Percentiles rank a stretch among this genome's conserved stretches.
phyloP scores from a whole-genome alignment of 2,888 invertebrate species.

The Invenusta paracnida region DNA sequence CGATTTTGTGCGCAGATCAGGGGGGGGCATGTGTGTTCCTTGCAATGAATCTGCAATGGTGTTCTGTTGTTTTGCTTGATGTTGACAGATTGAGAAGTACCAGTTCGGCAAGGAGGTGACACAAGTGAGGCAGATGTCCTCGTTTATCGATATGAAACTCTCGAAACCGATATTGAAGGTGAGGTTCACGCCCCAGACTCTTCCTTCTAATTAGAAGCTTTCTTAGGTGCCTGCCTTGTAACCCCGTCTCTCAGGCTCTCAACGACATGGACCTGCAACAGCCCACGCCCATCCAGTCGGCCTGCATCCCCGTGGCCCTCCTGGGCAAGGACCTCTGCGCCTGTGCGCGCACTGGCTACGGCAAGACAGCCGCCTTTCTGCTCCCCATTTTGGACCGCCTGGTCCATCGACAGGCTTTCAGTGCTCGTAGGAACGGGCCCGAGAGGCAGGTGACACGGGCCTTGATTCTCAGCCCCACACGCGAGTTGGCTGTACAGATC shows the following conservation, averaged over 20 bases:
- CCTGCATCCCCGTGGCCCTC: constrained; percentile 86
- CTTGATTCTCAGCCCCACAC: constrained; percentile 86
- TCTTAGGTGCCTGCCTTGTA: constrained; percentile 20
- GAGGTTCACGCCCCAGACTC: no score
- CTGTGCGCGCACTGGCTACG: constrained; percentile 88
- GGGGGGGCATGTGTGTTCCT: no score
- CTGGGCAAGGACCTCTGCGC: constrained; percentile 91
- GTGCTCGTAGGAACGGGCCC: no score
- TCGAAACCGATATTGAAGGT: constrained; percentile 84
- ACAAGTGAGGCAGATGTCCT: constrained; percentile 1
- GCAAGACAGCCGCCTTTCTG: constrained; percentile 97
- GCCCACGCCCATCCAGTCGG: constrained; percentile 92
- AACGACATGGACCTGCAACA: constrained; percentile 79
- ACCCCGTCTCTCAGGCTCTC: constrained; percentile 67
- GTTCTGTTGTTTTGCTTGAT: no score
- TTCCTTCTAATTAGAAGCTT: not conserved
- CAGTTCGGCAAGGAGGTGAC: constrained; percentile 18
- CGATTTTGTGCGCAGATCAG: no score
- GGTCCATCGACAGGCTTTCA: constrained; percentile 61
- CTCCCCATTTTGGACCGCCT: constrained; percentile 88
- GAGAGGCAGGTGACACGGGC: constrained; percentile 68
- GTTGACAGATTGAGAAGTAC: constrained; percentile 30
- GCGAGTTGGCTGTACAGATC: constrained; percentile 94
- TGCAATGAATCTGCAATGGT: no score
- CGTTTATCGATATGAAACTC: constrained; percentile 82